These are phyloP conservation scores for Pipra filicauda DNA, from an alignment of 2,113 vertebrate genomes.

Conservation along the genomic window DNA sequence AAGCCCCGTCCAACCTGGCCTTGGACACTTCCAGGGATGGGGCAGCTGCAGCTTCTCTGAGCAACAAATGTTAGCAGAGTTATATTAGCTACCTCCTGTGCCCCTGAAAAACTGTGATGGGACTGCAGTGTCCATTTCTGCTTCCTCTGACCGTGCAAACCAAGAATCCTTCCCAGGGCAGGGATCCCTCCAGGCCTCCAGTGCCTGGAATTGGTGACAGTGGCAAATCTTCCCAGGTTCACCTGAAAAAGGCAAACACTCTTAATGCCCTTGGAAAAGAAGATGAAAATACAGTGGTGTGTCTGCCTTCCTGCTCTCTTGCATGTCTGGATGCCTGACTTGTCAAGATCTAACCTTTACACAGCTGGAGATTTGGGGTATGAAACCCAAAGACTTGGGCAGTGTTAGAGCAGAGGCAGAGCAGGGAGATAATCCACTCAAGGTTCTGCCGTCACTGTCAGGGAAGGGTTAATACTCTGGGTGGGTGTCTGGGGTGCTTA, in stretches of 20 bases:
- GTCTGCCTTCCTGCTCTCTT: neutral
- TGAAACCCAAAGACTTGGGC: neutral
- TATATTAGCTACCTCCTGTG: neutral
- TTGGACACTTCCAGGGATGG: neutral
- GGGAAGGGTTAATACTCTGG: neutral
- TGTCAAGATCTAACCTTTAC: neutral
- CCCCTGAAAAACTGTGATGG: neutral
- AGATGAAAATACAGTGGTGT: neutral
- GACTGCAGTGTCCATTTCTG: neutral
- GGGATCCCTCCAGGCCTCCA: rapidly evolving
- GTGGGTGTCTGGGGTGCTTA: neutral
- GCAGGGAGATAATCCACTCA: neutral
- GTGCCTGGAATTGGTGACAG: rapidly evolving
- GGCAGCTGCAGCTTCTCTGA: neutral
- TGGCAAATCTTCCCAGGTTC: neutral
- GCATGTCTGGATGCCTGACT: neutral
- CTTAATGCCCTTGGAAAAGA: neutral
- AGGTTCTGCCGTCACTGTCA: neutral
- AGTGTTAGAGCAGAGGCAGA: neutral
- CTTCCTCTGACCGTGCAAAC: neutral
- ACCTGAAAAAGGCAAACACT: neutral
- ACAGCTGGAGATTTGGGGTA: neutral
- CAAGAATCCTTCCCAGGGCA: neutral
- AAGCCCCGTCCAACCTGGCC: neutral
- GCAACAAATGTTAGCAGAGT: neutral